Evolutionary conservation across 2,113 vertebrate genomes (phyloP).

Genomic region (Hippolais icterina): DNA sequence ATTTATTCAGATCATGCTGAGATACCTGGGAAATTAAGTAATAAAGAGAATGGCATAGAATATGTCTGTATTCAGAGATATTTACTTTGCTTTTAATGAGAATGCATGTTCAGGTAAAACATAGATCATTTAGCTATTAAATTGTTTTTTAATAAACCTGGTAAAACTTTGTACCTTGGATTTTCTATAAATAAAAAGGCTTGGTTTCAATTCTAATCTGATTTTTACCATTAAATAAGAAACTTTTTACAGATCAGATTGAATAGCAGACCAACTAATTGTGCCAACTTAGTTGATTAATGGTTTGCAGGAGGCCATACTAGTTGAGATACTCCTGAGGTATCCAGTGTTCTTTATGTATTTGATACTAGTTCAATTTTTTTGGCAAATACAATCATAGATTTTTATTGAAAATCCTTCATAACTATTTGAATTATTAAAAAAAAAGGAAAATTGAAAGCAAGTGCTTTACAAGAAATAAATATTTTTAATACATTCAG

Average conservation of each 20-base stretch:
- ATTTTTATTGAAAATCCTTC: background rate
- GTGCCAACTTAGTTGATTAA: background rate
- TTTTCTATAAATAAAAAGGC: slow-evolving; percentile 4
- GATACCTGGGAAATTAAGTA: slow-evolving; percentile 85
- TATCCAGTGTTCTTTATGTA: background rate
- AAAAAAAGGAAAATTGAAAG: background rate
- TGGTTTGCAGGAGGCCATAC: background rate
- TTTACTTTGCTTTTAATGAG: slow-evolving; percentile 76
- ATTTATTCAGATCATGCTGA: slow-evolving; percentile 89
- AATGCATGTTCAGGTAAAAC: slow-evolving; percentile 73
- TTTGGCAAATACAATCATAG: background rate
- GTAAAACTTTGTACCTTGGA: slow-evolving; percentile 56
- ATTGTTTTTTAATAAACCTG: slow-evolving; percentile 59
- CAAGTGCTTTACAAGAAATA: background rate
- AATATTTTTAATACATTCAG: background rate
- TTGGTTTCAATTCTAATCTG: slow-evolving; percentile 1
- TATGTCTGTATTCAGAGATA: slow-evolving; percentile 63
- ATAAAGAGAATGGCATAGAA: slow-evolving; percentile 74
- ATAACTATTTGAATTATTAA: background rate
- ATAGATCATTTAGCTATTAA: slow-evolving; percentile 70
- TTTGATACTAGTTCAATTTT: background rate
- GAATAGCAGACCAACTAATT: background rate
- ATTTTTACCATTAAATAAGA: background rate
- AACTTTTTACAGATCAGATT: background rate
- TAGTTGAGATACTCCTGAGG: background rate